Conservation (phyloP, 2,888 invertebrate genomes). For the Desoria tigrina region DNA sequence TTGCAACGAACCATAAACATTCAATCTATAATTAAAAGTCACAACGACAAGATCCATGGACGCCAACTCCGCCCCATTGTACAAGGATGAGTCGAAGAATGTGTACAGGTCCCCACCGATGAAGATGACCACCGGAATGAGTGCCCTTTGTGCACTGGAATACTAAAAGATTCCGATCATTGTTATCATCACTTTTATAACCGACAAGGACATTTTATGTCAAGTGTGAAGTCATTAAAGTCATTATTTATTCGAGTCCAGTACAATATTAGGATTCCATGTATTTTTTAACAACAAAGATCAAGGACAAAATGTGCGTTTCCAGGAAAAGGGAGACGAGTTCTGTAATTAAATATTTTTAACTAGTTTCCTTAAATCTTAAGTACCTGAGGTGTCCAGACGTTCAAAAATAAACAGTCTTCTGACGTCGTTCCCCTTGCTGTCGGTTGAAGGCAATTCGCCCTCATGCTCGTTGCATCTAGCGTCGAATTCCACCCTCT, state of each 20-base stretch:
- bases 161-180: conserved; percentile 37
- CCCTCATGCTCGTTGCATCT: conserved; percentile 69
- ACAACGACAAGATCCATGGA: conserved; percentile 71
- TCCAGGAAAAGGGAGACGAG: no score
- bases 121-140: conserved; percentile 67
- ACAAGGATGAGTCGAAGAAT: conserved; percentile 54
- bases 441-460: conserved; percentile 68
- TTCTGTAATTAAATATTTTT: no score
- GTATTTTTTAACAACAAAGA: background rate
- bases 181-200: conserved; percentile 15
- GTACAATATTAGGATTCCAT: background rate
- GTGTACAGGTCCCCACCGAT: conserved; percentile 68
- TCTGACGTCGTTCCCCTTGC: conserved; percentile 62
- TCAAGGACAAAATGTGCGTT: no score
- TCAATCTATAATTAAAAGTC: conserved; percentile 69
- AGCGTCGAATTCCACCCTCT: conserved; percentile 71
- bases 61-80: conserved; percentile 70
- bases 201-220: conserved; percentile 1
- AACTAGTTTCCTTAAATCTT: no score
- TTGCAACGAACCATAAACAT: conserved; percentile 62
- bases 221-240: background rate
- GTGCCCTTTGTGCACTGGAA: conserved; percentile 58
- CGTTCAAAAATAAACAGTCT: conserved; percentile 86
- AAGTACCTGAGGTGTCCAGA: conserved; percentile 79
- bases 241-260: background rate